A percentile compares a stretch with the other conserved stretches of the same genome.
Conservation (phyloP, 2,797 vertebrate species). For the Anguilla obscura region DNA sequence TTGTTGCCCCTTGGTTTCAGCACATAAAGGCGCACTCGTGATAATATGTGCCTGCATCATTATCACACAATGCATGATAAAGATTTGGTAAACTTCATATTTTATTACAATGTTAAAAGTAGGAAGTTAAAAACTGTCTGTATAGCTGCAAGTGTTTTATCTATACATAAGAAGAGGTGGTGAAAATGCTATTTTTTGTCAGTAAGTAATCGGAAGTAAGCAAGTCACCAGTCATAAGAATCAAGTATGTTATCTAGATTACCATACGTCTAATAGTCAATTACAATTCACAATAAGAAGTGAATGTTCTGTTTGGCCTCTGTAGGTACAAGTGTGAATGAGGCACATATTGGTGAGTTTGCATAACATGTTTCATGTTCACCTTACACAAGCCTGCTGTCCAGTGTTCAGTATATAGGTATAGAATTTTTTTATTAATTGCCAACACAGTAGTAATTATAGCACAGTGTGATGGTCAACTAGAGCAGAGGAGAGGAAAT, state of each 20-base stretch:
- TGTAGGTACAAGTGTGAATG: neutral
- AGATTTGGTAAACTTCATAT: no score
- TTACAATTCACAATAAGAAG: neutral
- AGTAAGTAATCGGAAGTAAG: neutral
- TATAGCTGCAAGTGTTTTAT: neutral
- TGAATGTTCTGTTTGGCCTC: neutral
- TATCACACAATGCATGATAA: no score
- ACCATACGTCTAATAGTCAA: neutral
- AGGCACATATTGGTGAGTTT: neutral
- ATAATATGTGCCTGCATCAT: no score
- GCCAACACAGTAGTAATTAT: neutral
- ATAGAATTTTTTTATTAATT: neutral
- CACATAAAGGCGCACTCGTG: no score
- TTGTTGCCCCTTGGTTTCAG: no score
- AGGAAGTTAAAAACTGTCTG: no score
- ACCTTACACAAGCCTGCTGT: no score
- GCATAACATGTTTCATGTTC: neutral
- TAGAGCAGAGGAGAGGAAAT: neutral
- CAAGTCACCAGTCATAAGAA: neutral
- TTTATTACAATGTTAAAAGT: no score
- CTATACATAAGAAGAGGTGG: neutral
- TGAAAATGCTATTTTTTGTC: neutral
- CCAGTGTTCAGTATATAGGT: neutral
- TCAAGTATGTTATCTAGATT: neutral
- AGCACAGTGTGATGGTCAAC: neutral